These are phyloP conservation scores for Nansenia antarctica DNA, from an alignment of 2,113 vertebrate species.

Conservation along the genomic window DNA sequence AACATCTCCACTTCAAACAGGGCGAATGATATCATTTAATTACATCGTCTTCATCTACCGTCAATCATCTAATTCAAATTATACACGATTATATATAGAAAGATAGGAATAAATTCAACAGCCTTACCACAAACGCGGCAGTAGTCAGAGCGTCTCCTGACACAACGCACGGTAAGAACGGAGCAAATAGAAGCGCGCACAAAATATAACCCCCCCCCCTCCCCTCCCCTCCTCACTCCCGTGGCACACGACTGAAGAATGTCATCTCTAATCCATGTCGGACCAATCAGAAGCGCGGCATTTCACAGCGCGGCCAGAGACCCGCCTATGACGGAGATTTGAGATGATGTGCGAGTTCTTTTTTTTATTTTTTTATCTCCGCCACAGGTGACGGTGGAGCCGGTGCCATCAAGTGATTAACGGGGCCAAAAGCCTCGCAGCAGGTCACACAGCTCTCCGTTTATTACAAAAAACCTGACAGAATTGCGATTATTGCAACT, in stretches of 20 bases:
- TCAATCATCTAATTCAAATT: background rate
- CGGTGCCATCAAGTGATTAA: slow-evolving; percentile 38
- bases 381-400: slow-evolving; percentile 12
- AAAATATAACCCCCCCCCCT: slow-evolving; percentile 33
- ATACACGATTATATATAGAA: background rate
- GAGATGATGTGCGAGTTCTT: background rate
- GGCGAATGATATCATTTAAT: background rate
- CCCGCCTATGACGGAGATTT: slow-evolving; percentile 31
- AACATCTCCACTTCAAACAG: slow-evolving; percentile 8
- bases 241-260: slow-evolving; percentile 41
- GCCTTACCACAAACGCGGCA: slow-evolving; percentile 44
- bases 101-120: slow-evolving; percentile 5
- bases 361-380: too few species aligned
- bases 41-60: background rate
- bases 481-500: background rate
- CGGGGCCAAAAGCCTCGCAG: background rate
- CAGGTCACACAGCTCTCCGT: background rate
- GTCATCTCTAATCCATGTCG: slow-evolving; percentile 51
- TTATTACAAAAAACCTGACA: background rate
- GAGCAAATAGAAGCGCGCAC: slow-evolving; percentile 44
- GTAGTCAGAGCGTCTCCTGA: slow-evolving; percentile 13
- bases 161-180: slow-evolving; percentile 33
- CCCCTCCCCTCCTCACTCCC: slow-evolving; percentile 31
- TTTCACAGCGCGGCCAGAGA: slow-evolving; percentile 18
- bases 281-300: slow-evolving; percentile 53